Percentiles rank a stretch among this genome's conserved stretches.
These are phyloP conservation scores for Argyresthia albistria DNA, from an alignment of 2,888 invertebrate species.

Conservation along the genomic window DNA sequence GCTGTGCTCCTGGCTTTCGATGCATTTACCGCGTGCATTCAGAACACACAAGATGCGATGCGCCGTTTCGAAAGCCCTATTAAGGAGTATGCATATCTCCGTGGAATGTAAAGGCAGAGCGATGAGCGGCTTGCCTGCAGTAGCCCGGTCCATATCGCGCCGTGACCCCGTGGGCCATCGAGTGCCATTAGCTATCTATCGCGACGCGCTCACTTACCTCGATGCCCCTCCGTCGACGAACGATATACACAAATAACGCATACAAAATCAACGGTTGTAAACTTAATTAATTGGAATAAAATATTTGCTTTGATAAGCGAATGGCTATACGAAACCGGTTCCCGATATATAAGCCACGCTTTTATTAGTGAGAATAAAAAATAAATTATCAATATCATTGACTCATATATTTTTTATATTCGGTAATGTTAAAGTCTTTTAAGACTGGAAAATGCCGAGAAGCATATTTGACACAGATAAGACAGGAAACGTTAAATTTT, in stretches of 20 bases:
- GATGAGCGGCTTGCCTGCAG: not conserved
- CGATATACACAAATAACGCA: no score
- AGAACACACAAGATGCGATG: not conserved
- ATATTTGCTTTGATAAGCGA: no score
- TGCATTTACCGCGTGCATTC: not conserved
- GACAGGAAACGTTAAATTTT: slow-evolving; percentile 15
- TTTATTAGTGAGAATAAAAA: no score
- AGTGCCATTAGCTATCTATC: slow-evolving; percentile 26
- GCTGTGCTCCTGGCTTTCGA: not conserved
- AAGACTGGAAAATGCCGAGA: no score
- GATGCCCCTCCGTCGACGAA: slow-evolving; percentile 29
- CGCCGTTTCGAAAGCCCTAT: not conserved
- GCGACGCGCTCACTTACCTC: slow-evolving; percentile 14
- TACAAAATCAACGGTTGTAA: no score
- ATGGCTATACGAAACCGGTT: no score
- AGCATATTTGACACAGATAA: no score
- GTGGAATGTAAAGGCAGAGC: not conserved
- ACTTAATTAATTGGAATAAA: no score
- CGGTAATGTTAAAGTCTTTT: no score
- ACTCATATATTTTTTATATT: no score
- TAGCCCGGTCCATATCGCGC: not conserved
- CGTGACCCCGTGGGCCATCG: not conserved
- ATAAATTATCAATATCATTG: no score
- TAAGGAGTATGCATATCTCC: not conserved
- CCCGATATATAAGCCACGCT: no score